Base-by-base conservation (phyloP, 2,797 vertebrate species). In the Acanthis flammea region DNA sequence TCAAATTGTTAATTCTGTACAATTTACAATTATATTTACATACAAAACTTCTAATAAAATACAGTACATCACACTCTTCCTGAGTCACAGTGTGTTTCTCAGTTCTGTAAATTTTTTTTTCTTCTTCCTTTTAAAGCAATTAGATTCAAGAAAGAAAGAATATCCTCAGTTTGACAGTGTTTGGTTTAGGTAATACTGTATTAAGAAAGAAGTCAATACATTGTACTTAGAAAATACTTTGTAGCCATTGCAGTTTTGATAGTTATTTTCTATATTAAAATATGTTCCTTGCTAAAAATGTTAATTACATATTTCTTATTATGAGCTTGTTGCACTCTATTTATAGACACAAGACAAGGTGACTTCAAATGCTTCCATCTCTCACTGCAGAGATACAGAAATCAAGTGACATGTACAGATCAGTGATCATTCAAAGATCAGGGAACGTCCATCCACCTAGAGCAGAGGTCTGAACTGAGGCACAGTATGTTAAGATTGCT, bases 21-120 rank as follows among this genome's bases (percentile, higher is more conserved):
- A 98, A 97, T 98, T 98, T 98, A 98, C 97, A 98, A 87, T 95
- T 95, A 77, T 94, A 93, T 94, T 97, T 97, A 98, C 96, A 96
- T 98, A 98, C 96, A 98, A 98, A 97, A 98, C 92, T 92, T 97
- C 90, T 97, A 97, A 97, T 97, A 97, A 98, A 98, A 98, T 98
- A 98, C 97, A 98, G 94, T 98, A 97, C 62, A 94, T 96, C 90
- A 96, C 82, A 83, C 92, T 86, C 61, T 96, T 97, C 94, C 97
- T 97, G 92, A 97, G 96, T 95, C 94, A 96, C 95, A 48, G 92
- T 82, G 83, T 90, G 89, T 96, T 95, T 97, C 97, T 95, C 92
- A 92, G 80, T 94, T 96, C 85, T 51, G 80, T 90, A 94, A 94
- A 73, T 88, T 88, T 39, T 67, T 75, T 48, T 87, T 70, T 57